Base-by-base conservation (phyloP, 64 coral and sea anemone genomes). In the Stichodactyla mertensii region DNA sequence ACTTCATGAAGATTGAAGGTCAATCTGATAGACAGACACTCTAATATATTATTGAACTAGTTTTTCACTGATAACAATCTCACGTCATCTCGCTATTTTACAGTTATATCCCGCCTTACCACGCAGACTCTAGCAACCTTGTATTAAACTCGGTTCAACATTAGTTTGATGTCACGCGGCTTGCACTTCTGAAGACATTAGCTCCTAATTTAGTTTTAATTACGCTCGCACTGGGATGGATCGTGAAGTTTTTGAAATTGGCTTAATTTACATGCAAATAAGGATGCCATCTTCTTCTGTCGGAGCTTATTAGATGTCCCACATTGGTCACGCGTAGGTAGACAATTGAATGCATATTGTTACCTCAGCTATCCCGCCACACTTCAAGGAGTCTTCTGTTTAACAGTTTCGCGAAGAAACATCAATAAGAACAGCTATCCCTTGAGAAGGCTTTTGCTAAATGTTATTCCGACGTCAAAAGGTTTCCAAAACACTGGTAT, bases 121-220 rank as follows among this genome's bases (percentile, higher is more conserved):
- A 45, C 36, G 36, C 36, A 45, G 36, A 45, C 36, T 66, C 14
- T 16, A 61, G 14, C 59, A 13, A 15, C 13, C 14, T 15, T 13
- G 18, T 15, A 61, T 20, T 22, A n/a, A 0, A 6, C 1, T 22
- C 22, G 18, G 6, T 22, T 66, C 62, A 66, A n/a, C 22, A 66
- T 18, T 66, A 66, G 18, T 27, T 74, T 4, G 69, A 74, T 31
- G 69, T 74, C 69, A 74, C 69, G 24, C 69, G 69, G 69, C 69
- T 74, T 74, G 12, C 10, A 0, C 10, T 27, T 74, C 6, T 11
- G 12, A 13, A 71, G 5, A 22, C 5, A 4, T 27, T 74, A 36
- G 24, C 69, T 74, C 20, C 12, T 31, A 74, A 74, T 74, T 11
- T 31, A 74, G 69, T 74, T 74, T 74, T 74, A 74, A 74, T 74